These are phyloP conservation scores for Pseudomyrmex sp. DNA, from an alignment of 1,140 invertebrate species.

Conservation along the genomic window DNA sequence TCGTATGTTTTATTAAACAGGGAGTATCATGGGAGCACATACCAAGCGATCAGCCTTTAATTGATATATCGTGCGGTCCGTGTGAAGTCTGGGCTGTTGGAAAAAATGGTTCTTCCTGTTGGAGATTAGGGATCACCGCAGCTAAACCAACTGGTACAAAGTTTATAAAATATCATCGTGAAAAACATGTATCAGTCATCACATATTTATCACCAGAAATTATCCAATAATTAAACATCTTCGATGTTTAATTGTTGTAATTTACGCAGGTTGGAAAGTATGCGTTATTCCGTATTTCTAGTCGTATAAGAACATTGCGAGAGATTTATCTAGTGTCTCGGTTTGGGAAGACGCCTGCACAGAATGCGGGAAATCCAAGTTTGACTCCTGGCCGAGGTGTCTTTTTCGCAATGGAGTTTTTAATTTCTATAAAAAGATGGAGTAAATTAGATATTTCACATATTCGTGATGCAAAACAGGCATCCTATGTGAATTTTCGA, in stretches of 20 bases:
- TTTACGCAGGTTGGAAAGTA: too few relatives aligned
- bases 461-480: too few relatives aligned
- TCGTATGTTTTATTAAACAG: conserved; percentile 79
- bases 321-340: too few relatives aligned
- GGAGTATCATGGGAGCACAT: conserved; percentile 92
- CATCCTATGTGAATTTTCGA: too few relatives aligned
- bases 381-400: too few relatives aligned
- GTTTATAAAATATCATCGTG: neutral
- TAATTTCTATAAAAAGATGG: too few relatives aligned
- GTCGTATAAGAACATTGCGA: too few relatives aligned
- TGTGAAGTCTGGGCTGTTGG: conserved; percentile 94
- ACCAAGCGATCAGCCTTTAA: conserved; percentile 91
- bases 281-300: too few relatives aligned
- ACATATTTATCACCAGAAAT: neutral
- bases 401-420: too few relatives aligned
- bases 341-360: too few relatives aligned
- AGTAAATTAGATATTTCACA: too few relatives aligned
- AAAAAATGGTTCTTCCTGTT: conserved; percentile 93
- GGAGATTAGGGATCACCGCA: conserved; percentile 89
- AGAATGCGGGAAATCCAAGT: too few relatives aligned
- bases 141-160: conserved; percentile 87
- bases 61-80: conserved; percentile 89
- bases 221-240: neutral
- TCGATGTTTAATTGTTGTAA: neutral
- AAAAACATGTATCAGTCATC: neutral